Conservation (phyloP, 2,113 vertebrate genomes). For the Vicugna pacos region DNA sequence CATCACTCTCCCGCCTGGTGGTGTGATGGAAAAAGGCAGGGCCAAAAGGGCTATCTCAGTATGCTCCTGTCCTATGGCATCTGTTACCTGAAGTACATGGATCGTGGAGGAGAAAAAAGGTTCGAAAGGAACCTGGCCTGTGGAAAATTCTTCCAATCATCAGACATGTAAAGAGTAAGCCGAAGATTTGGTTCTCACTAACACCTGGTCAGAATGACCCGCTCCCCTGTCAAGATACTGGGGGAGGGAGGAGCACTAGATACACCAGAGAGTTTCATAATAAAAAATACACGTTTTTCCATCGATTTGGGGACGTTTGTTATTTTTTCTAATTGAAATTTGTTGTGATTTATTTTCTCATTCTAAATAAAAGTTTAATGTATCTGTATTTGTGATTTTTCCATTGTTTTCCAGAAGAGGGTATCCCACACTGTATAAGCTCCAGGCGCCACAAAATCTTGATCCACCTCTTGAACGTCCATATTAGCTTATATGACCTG, state of each 20-base stretch:
- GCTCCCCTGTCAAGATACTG: background rate
- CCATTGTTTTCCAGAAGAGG: background rate
- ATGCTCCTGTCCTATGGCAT: background rate
- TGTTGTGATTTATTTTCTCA: conserved; percentile 25
- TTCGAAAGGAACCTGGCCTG: background rate
- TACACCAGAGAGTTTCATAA: background rate
- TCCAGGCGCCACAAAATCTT: background rate
- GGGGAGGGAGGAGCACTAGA: too few species aligned
- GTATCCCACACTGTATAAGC: background rate
- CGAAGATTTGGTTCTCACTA: background rate
- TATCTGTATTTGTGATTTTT: background rate
- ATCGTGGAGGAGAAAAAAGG: background rate
- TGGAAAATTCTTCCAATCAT: background rate
- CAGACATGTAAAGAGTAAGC: background rate
- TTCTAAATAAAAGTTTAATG: conserved; percentile 7
- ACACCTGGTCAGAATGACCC: background rate
- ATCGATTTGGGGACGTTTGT: background rate
- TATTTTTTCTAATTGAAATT: background rate
- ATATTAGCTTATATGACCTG: background rate
- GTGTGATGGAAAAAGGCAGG: background rate
- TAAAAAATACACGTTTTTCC: background rate
- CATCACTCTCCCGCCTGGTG: background rate
- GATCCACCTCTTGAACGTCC: background rate
- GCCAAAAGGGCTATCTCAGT: background rate
- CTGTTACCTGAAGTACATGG: background rate